These are phyloP conservation scores for Drosophila mulleri DNA, from an alignment of 2,888 invertebrate genomes.

Conservation along the genomic window DNA sequence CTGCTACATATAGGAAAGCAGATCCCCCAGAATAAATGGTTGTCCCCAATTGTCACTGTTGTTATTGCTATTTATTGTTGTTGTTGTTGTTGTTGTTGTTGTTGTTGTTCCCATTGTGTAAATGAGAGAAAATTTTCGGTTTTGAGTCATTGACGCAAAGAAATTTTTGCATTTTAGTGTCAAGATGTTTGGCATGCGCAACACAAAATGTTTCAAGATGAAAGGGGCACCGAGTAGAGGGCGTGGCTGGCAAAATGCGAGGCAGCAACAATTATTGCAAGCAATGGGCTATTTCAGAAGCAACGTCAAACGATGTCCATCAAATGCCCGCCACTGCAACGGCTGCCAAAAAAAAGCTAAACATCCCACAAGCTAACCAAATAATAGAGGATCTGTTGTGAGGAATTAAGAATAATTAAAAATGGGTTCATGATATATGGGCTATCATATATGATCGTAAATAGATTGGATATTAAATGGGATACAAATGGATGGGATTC, in stretches of 20 bases:
- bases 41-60: constrained; percentile 40
- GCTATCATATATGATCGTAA: neutral
- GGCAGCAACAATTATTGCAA: constrained; percentile 81
- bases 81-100: constrained; percentile 25
- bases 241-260: constrained; percentile 33
- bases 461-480: neutral
- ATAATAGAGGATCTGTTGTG: neutral
- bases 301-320: constrained; percentile 45
- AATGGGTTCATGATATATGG: neutral
- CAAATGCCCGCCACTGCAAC: constrained; percentile 43
- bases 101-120: constrained; percentile 37
- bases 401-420: neutral
- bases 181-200: constrained; percentile 68
- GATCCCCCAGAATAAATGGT: constrained; percentile 32
- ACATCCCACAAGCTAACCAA: constrained; percentile 3
- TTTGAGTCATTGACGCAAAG: constrained; percentile 81
- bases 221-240: neutral
- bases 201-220: constrained; percentile 25
- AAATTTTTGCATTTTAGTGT: constrained; percentile 80
- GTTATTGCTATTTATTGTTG: constrained; percentile 16
- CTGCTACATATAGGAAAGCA: constrained; percentile 27
- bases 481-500: neutral
- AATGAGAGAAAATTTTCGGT: constrained; percentile 56
- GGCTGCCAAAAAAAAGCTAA: constrained; percentile 41
- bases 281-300: constrained; percentile 75